Percentiles rank a stretch among this genome's conserved stretches.
phyloP scores from a whole-genome alignment of 2,797 vertebrate species.

The Pelochelys cantorii region DNA sequence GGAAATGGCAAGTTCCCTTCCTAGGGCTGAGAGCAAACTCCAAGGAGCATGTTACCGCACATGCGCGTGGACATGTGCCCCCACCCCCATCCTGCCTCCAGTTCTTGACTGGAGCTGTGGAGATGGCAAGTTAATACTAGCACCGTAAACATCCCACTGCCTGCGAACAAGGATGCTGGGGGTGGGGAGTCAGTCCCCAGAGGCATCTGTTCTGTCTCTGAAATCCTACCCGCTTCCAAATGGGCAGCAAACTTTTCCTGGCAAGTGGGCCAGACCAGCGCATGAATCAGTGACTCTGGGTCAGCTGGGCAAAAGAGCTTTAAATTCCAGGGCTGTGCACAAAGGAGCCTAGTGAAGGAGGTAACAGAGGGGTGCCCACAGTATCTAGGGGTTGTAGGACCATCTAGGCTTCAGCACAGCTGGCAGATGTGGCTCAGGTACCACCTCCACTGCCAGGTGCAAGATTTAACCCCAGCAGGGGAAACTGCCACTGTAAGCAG shows the following conservation, averaged over 20 bases:
- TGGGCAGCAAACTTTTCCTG: not conserved
- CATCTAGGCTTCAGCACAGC: not conserved
- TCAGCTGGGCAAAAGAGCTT: not conserved
- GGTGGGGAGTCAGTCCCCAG: not conserved
- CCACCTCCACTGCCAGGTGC: not conserved
- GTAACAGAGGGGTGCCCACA: not conserved
- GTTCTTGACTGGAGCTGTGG: not conserved
- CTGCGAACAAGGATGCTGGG: not conserved
- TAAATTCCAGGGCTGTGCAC: not conserved
- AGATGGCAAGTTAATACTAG: not conserved
- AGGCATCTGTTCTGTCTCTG: not conserved
- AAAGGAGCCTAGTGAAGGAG: not conserved
- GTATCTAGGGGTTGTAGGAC: not conserved
- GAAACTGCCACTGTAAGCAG: not conserved
- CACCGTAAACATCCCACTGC: not conserved
- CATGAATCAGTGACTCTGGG: not conserved
- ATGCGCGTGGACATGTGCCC: not conserved
- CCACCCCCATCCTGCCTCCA: not conserved
- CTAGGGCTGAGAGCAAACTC: not conserved
- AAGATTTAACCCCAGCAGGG: not conserved
- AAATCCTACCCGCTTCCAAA: not conserved
- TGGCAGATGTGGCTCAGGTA: not conserved
- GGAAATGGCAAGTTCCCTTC: not conserved
- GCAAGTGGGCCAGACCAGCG: not conserved
- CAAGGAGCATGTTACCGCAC: not conserved